Conservation (phyloP, 2,797 vertebrate genomes). For the Eupleurogrammus muticus region DNA sequence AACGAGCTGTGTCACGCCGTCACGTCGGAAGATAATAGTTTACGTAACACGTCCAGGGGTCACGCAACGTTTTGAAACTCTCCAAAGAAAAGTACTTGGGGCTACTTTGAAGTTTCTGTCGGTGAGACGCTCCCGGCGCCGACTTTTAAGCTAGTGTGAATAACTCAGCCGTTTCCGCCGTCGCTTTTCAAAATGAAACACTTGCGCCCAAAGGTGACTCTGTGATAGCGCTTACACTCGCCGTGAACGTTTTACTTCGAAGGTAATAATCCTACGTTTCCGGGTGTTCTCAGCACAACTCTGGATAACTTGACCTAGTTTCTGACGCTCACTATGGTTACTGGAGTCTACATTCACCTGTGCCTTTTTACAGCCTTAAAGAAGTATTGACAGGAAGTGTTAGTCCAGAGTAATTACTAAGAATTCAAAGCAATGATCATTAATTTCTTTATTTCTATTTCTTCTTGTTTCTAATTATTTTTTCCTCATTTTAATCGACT, state of each 20-base stretch:
- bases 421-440: background rate
- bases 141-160: accelerated
- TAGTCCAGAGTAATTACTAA: background rate
- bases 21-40: background rate
- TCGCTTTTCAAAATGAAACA: conserved; percentile 21
- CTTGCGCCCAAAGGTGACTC: accelerated
- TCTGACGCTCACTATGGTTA: conserved; percentile 64
- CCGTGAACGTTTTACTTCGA: conserved; percentile 35
- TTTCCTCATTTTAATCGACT: no score
- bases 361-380: background rate
- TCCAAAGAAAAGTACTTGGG: conserved; percentile 5
- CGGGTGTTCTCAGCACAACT: background rate
- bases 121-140: conserved; percentile 10
- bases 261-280: background rate
- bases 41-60: background rate
- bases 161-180: background rate
- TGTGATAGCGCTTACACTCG: accelerated
- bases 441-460: accelerated
- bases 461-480: background rate
- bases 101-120: conserved; percentile 48
- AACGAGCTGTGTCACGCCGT: background rate
- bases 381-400: background rate
- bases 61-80: accelerated
- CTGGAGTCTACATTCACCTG: conserved; percentile 58
- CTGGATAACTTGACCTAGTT: conserved; percentile 11